Evolutionary conservation across 2,113 vertebrate genomes (phyloP).

Genomic region (Dendrocopos noguchii): DNA sequence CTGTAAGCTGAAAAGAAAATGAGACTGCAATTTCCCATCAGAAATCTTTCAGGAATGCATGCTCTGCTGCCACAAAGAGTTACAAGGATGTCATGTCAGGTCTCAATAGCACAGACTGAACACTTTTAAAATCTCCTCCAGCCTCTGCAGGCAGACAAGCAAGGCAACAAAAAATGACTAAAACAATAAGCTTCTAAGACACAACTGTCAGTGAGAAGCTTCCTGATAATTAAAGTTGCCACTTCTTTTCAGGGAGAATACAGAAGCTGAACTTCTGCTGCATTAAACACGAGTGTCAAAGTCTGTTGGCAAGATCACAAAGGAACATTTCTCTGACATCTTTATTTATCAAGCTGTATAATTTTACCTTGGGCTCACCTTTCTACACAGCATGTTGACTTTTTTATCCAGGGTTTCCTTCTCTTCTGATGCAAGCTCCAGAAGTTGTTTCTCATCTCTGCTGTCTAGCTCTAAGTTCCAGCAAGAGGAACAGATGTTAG

Average conservation of each 20-base stretch:
- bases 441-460: slow-evolving; percentile 83
- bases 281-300: neutral
- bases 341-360: neutral
- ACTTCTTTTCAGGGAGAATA: neutral
- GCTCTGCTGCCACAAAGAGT: neutral
- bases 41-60: slow-evolving; percentile 1
- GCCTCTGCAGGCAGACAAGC: neutral
- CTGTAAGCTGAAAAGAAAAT: slow-evolving; percentile 50
- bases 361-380: slow-evolving; percentile 74
- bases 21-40: slow-evolving; percentile 18
- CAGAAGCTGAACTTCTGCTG: slow-evolving; percentile 3
- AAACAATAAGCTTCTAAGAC: slow-evolving; percentile 15
- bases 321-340: neutral
- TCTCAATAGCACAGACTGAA: neutral
- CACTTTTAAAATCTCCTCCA: neutral
- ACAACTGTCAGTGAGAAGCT: neutral
- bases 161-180: neutral
- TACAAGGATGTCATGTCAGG: neutral
- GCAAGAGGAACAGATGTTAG: slow-evolving; percentile 38
- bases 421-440: slow-evolving; percentile 86
- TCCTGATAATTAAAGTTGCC: slow-evolving; percentile 13
- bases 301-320: neutral
- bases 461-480: slow-evolving; percentile 70
- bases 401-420: slow-evolving; percentile 76
- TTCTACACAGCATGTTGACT: slow-evolving; percentile 73